Evolutionary conservation across 2,888 invertebrate species (phyloP), one percentile per base, ranked within the genome.

Genomic region (Drosophila fulvimacula): DNA sequence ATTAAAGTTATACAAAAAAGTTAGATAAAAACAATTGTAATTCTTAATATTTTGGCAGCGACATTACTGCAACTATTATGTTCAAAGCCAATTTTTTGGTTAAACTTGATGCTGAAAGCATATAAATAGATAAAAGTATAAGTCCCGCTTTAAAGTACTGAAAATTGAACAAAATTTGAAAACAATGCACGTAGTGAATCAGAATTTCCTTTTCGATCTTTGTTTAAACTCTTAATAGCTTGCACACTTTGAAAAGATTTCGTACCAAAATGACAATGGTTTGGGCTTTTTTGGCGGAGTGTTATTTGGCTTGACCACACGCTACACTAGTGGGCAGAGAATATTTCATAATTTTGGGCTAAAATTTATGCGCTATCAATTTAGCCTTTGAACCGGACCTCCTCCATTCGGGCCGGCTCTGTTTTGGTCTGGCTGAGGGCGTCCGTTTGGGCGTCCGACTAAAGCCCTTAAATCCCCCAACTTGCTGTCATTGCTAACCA

Each of bases 281-380:
- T 11, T n/a, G 21, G 30, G 34, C 66, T 60, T 73, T 78, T 79
- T 68, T 53, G 62, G 58, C 52, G 56, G 48, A 69, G 73, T 69
- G 56, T 57, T 76, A 62, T 62, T 69, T 73, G 63, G 67, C 77
- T 79, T 81, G 85, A 81, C 84, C 82, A 76, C 73, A 71, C 56
- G 73, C 65, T 67, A 64, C 65, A 72, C 65, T 68, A 66, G 66
- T 64, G 71, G 72, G 65, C 65, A 67, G 52, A 69, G 75, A 51
- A 65, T 69, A 72, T 84, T 73, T 59, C 61, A 77, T 66, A 51
- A 51, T 75, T 73, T 64, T 71, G 61, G 60, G 48, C 58, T 66
- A 63, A 73, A 84, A 84, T 83, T 82, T 83, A 83, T 82, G 81
- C 82, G 69, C 65, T 76, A 75, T 73, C 82, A 75, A 73, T 82